Percentiles rank a stretch among this genome's conserved stretches.
phyloP scores from a whole-genome alignment of 2,113 vertebrate genomes.

The Oncorhynchus kisutch region DNA sequence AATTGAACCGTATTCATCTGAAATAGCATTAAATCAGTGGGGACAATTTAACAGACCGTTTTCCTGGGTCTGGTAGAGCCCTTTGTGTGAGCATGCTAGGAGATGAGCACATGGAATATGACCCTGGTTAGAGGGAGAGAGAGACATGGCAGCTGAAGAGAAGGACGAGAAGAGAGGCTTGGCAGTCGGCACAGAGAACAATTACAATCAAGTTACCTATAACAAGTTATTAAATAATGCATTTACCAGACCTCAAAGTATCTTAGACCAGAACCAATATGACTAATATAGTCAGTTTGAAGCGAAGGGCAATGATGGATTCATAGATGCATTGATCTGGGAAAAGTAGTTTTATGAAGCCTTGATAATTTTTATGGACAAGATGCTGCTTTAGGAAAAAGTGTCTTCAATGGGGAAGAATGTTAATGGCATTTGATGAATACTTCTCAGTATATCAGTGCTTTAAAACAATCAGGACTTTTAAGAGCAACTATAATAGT shows the following conservation, averaged over 20 bases:
- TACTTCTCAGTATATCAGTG: not conserved
- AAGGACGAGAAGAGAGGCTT: not conserved
- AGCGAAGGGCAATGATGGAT: not conserved
- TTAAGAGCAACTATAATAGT: not conserved
- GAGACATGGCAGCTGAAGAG: not conserved
- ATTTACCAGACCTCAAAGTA: not conserved
- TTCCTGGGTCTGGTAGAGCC: not conserved
- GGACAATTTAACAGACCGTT: not conserved
- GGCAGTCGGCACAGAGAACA: not conserved
- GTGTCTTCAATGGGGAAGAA: not conserved
- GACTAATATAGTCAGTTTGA: not conserved
- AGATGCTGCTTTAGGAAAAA: not conserved
- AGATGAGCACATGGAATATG: constrained; percentile 62
- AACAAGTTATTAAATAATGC: not conserved
- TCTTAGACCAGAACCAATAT: not conserved
- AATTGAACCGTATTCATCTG: not conserved
- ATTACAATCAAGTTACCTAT: not conserved
- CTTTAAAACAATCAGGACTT: not conserved
- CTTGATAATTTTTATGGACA: not conserved
- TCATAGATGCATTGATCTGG: too few species aligned
- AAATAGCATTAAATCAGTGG: not conserved
- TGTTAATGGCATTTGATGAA: not conserved
- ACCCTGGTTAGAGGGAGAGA: constrained; percentile 36
- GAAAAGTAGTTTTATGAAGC: not conserved
- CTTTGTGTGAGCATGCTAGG: not conserved